Conservation (phyloP, 2,888 invertebrate species). For the Sialis fuliginosa region DNA sequence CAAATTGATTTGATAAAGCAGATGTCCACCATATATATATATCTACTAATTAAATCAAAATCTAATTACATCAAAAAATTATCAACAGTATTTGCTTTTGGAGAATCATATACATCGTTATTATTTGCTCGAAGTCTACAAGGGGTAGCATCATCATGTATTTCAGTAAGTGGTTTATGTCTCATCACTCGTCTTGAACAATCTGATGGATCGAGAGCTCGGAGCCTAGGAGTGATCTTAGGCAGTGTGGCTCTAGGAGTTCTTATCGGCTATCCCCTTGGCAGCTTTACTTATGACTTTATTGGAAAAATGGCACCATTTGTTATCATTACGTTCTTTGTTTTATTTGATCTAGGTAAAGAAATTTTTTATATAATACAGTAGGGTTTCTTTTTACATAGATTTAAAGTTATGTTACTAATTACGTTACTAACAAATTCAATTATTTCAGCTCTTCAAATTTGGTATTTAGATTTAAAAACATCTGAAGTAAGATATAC, state of each 20-base stretch:
- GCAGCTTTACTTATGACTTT: slow-evolving; percentile 58
- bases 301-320: slow-evolving; percentile 61
- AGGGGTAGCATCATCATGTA: slow-evolving; percentile 64
- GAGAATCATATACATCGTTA: slow-evolving; percentile 46
- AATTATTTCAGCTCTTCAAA: slow-evolving; percentile 13
- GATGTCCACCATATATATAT: no score
- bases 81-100: slow-evolving; percentile 54
- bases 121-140: slow-evolving; percentile 60
- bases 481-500: slow-evolving; percentile 6
- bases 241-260: slow-evolving; percentile 70
- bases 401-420: no score
- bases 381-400: no score
- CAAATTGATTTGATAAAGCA: no score
- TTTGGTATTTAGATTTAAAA: slow-evolving; percentile 19
- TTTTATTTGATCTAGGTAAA: slow-evolving; percentile 32
- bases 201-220: slow-evolving; percentile 34
- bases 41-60: no score
- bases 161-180: slow-evolving; percentile 67
- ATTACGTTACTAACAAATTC: neutral
- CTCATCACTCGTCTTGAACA: slow-evolving; percentile 45
- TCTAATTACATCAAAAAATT: no score
- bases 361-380: neutral
- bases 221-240: slow-evolving; percentile 64
- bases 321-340: slow-evolving; percentile 42
- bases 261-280: slow-evolving; percentile 64